phyloP scores from a whole-genome alignment of 2,113 vertebrate species.

The Dunckerocampus dactyliophorus region DNA sequence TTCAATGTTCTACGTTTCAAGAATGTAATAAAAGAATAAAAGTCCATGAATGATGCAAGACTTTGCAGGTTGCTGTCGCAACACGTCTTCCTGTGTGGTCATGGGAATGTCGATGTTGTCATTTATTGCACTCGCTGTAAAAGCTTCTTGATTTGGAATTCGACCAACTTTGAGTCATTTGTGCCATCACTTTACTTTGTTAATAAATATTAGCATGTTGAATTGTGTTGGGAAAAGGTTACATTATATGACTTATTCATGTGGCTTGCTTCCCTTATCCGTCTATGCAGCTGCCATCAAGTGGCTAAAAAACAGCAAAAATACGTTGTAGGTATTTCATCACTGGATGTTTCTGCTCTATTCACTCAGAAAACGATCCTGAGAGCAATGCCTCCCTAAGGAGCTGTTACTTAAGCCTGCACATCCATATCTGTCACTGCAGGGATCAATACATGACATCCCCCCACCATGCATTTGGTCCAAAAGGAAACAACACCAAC shows the following conservation, averaged over 20 bases:
- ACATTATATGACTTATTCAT: no score
- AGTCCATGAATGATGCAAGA: no score
- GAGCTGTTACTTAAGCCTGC: conserved; percentile 16
- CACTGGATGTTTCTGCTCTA: conserved; percentile 8
- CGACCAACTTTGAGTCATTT: conserved; percentile 17
- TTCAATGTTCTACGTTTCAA: no score
- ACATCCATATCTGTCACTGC: conserved; percentile 22
- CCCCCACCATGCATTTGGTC: background rate
- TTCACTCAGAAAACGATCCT: conserved; percentile 5
- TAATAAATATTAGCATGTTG: no score
- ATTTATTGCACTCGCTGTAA: background rate
- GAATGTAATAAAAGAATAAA: no score
- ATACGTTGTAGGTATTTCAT: conserved; percentile 3
- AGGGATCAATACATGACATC: conserved; percentile 30
- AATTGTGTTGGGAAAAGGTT: no score
- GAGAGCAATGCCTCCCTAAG: background rate
- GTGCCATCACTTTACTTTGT: background rate
- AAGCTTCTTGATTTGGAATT: conserved; percentile 2
- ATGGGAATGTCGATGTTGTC: background rate
- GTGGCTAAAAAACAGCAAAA: background rate
- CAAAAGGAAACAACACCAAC: conserved; percentile 20
- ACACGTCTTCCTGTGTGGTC: background rate
- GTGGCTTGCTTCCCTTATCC: no score
- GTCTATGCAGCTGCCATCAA: no score
- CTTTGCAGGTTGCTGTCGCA: no score